A percentile compares a stretch with the other conserved stretches of the same genome.
Conservation (phyloP, 2,888 invertebrate genomes). For the Omphaloscelis lunosa region DNA sequence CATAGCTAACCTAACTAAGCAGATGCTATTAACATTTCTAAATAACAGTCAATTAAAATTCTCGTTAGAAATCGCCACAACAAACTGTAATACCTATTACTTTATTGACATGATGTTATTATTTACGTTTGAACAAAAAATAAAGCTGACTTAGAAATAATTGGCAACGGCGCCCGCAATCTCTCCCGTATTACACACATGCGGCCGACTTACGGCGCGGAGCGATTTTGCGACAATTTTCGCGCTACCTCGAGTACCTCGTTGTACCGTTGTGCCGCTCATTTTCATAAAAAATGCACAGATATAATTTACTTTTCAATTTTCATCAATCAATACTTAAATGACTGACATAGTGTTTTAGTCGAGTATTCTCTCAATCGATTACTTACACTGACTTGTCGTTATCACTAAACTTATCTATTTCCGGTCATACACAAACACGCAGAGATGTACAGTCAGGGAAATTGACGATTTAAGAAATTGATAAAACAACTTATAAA, state of each 20-base stretch:
- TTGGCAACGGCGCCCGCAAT: conserved; percentile 11
- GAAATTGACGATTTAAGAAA: not conserved
- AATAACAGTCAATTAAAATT: conserved; percentile 32
- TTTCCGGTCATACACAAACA: not conserved
- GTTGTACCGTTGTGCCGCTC: not conserved
- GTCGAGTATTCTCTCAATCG: conserved; percentile 9
- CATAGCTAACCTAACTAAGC: conserved; percentile 56
- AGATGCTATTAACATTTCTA: conserved; percentile 67
- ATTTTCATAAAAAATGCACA: conserved; percentile 18
- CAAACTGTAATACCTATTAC: not conserved
- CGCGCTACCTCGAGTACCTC: conserved; percentile 31
- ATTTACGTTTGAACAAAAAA: not conserved
- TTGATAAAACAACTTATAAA: not conserved
- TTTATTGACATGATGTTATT: not conserved
- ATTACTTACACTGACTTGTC: not conserved
- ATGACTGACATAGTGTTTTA: not conserved
- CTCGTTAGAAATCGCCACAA: not conserved
- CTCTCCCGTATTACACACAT: not conserved
- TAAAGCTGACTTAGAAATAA: not conserved
- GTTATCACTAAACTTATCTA: not conserved
- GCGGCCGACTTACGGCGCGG: conserved; percentile 5
- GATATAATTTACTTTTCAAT: conserved; percentile 2
- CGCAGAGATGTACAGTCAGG: not conserved
- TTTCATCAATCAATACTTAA: not conserved
- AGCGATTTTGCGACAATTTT: conserved; percentile 14